Evolutionary conservation across 2,797 vertebrate species (phyloP).

Genomic region (Ciconia nigra): DNA sequence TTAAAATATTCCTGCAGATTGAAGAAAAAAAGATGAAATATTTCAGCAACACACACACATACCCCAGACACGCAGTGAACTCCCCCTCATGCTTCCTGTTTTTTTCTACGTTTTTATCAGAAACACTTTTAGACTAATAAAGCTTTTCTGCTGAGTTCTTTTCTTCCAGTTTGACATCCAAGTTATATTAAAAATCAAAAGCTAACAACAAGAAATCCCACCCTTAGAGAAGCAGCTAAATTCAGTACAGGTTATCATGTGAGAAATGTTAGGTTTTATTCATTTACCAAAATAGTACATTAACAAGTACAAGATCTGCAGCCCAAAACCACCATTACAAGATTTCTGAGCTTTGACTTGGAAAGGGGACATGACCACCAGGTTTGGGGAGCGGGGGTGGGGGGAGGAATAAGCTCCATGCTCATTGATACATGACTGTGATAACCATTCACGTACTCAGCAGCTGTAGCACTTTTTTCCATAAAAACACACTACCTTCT

Average conservation of each 20-base stretch:
- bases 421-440: not conserved
- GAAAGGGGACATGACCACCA: not conserved
- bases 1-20: slow-evolving; percentile 93
- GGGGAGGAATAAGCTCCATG: not conserved
- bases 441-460: not conserved
- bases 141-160: not conserved
- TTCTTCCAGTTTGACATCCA: not conserved
- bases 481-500: not conserved
- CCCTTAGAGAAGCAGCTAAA: not conserved
- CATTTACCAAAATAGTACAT: not conserved
- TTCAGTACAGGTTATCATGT: not conserved
- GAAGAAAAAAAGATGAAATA: not conserved
- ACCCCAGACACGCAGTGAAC: not conserved
- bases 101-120: not conserved
- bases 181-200: not conserved
- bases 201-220: not conserved
- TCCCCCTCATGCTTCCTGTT: not conserved
- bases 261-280: not conserved
- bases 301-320: not conserved
- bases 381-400: no score
- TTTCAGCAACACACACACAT: not conserved
- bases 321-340: not conserved
- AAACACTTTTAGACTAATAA: not conserved
- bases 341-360: not conserved
- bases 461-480: not conserved